Evolutionary conservation across 2,797 vertebrate species (phyloP), one percentile per base, ranked within the genome.

Genomic region (Acipenser transmontanus): DNA sequence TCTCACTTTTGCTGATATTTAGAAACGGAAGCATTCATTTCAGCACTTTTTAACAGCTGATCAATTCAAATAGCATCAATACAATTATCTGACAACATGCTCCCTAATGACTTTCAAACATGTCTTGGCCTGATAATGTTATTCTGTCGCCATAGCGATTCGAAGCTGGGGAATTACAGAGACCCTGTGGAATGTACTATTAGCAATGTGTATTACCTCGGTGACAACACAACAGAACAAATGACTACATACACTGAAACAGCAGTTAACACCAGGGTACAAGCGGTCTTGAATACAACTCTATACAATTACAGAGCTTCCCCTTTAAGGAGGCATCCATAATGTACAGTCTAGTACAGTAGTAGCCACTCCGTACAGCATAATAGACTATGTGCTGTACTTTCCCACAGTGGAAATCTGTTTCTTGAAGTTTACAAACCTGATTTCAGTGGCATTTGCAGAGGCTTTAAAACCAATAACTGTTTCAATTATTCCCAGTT

Each of bases 1-100:
- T 34, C 34, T 34, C 34, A 4, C 34, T 34, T 34, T 34, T 34
- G 34, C 34, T 34, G 2, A 34, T 34, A 34, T 34, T 34, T 34
- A 34, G 4, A 34, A 34, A 34, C 2, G 34, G 34, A 34, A 34
- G 34, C 34, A 34, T n/a, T 69, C 59, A 74, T 69, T 70, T 68
- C 74, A 79, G 75, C 71, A 70, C 70, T 70, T 73, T 77, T 66
- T 59, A 63, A 65, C 68, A 70, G 13, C 65, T 73, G 70, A 84
- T 80, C 76, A 70, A 72, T 76, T 67, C 65, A 63, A 65, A 71
- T 73, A 69, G 70, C 61, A 66, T 67, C 67, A 67, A 74, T 50
- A 69, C 68, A 72, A 71, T 75, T 80, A 74, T 49, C 67, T 57
- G 68, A 74, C 66, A 60, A 72, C 64, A 69, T 68, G 66, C 11